Conservation (phyloP, 2,888 invertebrate genomes). For the Ligdia adustata region DNA sequence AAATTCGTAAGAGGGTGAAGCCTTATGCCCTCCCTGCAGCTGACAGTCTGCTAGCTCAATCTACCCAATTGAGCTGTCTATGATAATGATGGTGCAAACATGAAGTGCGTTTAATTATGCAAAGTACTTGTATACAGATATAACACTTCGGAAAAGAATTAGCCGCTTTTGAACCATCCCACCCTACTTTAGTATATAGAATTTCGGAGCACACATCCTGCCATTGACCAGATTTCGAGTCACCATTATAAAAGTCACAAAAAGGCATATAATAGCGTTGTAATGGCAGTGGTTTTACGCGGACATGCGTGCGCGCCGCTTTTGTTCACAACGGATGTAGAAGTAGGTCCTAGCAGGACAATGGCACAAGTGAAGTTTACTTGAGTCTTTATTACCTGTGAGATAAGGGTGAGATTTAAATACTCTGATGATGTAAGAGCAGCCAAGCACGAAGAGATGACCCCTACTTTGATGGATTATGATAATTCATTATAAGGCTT, state of each 20-base stretch:
- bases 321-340: conserved; percentile 41
- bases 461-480: conserved; percentile 33
- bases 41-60: too few relatives aligned
- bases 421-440: neutral
- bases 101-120: too few relatives aligned
- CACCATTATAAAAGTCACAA: conserved; percentile 55
- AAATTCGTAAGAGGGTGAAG: too few relatives aligned
- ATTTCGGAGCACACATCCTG: conserved; percentile 54
- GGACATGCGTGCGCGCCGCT: conserved; percentile 35
- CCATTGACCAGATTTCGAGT: conserved; percentile 49
- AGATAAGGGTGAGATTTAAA: conserved; percentile 12
- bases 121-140: too few relatives aligned
- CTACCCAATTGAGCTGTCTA: too few relatives aligned
- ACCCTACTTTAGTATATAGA: conserved; percentile 10
- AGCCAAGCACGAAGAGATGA: conserved; percentile 34
- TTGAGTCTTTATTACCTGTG: conserved; percentile 11
- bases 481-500: conserved; percentile 17
- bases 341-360: conserved; percentile 23
- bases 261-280: conserved; percentile 73
- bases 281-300: conserved; percentile 65
- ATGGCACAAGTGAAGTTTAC: conserved; percentile 6
- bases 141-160: too few relatives aligned
- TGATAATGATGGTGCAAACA: too few relatives aligned
- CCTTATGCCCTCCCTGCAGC: too few relatives aligned
- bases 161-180: neutral